Evolutionary conservation across 2,888 invertebrate genomes (phyloP).

Genomic region (Amblyjoppa proteus): DNA sequence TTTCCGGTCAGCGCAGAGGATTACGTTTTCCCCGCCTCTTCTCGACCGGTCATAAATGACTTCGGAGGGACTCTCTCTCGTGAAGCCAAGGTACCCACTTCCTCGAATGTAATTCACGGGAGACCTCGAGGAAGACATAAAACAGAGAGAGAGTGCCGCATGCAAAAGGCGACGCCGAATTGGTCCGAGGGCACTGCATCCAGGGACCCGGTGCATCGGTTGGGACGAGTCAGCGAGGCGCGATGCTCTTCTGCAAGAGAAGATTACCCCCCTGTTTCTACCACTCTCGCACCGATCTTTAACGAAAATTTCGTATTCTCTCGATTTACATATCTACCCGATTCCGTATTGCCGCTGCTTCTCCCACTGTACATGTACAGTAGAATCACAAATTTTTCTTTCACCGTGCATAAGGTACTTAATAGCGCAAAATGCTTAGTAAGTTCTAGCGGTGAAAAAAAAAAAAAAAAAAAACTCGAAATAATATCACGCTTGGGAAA

Average conservation of each 20-base stretch:
- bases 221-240: conserved; percentile 23
- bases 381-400: background rate
- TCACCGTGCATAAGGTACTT: background rate
- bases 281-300: conserved; percentile 23
- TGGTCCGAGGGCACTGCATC: background rate
- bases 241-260: conserved; percentile 3
- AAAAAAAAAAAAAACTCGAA: background rate
- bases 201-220: conserved; percentile 11
- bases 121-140: conserved; percentile 18
- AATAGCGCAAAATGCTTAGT: background rate
- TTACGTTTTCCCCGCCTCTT: conserved; percentile 1
- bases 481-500: background rate
- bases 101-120: conserved; percentile 36
- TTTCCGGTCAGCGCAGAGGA: background rate
- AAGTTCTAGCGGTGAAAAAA: background rate
- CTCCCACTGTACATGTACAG: conserved; percentile 5
- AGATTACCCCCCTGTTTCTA: conserved; percentile 19
- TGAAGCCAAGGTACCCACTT: background rate
- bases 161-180: conserved; percentile 1
- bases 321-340: conserved; percentile 35
- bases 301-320: conserved; percentile 39
- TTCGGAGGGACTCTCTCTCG: background rate
- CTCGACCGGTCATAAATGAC: conserved; percentile 15
- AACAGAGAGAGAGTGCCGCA: conserved; percentile 7
- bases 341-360: background rate